These are phyloP conservation scores for Pantelozetes paolii DNA, from an alignment of 2,888 invertebrate species.

Conservation along the genomic window DNA sequence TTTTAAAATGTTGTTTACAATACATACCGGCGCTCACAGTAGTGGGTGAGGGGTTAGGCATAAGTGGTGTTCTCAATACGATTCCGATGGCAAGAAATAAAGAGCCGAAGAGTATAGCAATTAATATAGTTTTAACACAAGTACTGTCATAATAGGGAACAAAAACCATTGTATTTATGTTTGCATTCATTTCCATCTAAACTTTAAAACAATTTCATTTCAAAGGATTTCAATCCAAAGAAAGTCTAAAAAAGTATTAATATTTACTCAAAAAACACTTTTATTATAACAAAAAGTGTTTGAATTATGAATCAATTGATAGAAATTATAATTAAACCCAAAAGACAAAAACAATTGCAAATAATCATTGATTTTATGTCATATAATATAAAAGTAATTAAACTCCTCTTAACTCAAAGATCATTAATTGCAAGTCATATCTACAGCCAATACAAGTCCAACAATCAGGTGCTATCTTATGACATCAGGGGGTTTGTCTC, in stretches of 20 bases:
- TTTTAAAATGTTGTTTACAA: too few relatives aligned
- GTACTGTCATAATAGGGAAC: not conserved
- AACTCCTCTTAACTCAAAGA: not conserved
- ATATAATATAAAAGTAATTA: not conserved
- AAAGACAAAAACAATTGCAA: not conserved
- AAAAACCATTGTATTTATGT: not conserved
- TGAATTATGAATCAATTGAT: not conserved
- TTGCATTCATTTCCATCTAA: too few relatives aligned
- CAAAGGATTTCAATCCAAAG: too few relatives aligned
- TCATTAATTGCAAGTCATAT: slow-evolving; percentile 15
- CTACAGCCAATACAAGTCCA: not conserved
- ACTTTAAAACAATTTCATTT: too few relatives aligned
- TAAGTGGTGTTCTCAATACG: not conserved
- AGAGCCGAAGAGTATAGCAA: not conserved
- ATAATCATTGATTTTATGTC: not conserved
- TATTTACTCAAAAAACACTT: too few relatives aligned
- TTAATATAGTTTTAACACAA: not conserved
- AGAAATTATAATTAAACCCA: not conserved
- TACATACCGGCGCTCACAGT: too few relatives aligned
- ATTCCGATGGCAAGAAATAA: not conserved
- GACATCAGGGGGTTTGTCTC: too few relatives aligned
- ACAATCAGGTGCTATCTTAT: not conserved
- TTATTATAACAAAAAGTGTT: too few relatives aligned
- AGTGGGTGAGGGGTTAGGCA: not conserved
- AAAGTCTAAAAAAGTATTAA: too few relatives aligned